Conservation (phyloP, 2,888 invertebrate genomes). For the Plusia festucae region DNA sequence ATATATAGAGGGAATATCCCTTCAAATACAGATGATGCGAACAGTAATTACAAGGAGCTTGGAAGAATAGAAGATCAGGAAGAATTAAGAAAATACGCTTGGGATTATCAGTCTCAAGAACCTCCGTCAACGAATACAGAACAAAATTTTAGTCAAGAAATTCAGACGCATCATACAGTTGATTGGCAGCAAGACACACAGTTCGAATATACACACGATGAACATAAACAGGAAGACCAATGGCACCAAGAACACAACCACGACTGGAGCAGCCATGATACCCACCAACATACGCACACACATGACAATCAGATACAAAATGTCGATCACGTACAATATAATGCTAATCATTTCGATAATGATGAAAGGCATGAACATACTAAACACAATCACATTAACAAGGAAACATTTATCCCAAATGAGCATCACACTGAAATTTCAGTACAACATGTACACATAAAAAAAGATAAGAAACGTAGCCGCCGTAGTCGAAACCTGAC, state of each 20-base stretch:
- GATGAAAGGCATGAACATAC: constrained; percentile 26
- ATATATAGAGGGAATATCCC: constrained; percentile 90
- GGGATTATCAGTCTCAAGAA: constrained; percentile 70
- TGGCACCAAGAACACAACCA: constrained; percentile 50
- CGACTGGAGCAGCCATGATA: constrained; percentile 36
- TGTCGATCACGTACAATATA: constrained; percentile 30
- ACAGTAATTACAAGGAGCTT: constrained; percentile 49
- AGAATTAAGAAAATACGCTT: constrained; percentile 77
- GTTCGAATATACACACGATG: constrained; percentile 45
- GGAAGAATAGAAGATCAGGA: constrained; percentile 65
- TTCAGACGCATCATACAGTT: constrained; percentile 43
- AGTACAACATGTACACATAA: constrained; percentile 71
- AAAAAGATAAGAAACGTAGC: constrained; percentile 61
- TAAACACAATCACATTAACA: constrained; percentile 15
- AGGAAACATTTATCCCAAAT: constrained; percentile 16
- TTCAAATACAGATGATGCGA: constrained; percentile 63
- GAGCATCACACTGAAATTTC: constrained; percentile 55
- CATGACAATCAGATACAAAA: constrained; percentile 26
- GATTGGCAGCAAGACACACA: constrained; percentile 50
- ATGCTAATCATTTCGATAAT: constrained; percentile 16
- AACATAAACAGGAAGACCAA: constrained; percentile 48
- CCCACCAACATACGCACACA: constrained; percentile 14
- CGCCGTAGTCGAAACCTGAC: constrained; percentile 56
- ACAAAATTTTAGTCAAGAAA: constrained; percentile 48
- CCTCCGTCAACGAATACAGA: constrained; percentile 42